These are phyloP conservation scores for Anableps anableps DNA, from an alignment of 2,797 vertebrate genomes.

Conservation along the genomic window DNA sequence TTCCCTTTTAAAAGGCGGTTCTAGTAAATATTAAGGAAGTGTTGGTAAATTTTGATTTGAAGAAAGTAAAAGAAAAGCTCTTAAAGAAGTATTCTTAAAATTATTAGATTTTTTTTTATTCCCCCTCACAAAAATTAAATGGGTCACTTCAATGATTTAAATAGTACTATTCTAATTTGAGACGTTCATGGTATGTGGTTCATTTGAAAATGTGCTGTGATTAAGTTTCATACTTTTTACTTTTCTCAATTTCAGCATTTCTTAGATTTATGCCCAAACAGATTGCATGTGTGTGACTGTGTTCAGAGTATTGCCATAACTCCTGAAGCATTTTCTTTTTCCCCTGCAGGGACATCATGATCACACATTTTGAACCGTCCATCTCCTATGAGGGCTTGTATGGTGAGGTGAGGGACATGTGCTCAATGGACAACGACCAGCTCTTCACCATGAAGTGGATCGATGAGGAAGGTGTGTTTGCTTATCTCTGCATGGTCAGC, in stretches of 20 bases:
- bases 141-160: background rate
- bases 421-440: slow-evolving; percentile 96
- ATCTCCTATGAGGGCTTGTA: slow-evolving; percentile 94
- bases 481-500: background rate
- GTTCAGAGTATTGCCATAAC: background rate
- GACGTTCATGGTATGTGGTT: no score
- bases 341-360: slow-evolving; percentile 95
- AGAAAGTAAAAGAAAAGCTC: background rate
- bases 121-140: background rate
- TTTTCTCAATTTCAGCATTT: background rate
- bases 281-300: background rate
- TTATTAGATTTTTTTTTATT: background rate
- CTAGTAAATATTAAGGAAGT: background rate
- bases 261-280: background rate
- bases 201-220: background rate
- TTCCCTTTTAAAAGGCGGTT: no score
- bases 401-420: slow-evolving; percentile 96
- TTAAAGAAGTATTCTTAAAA: background rate
- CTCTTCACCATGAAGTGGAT: slow-evolving; percentile 99
- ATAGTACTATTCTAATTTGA: background rate
- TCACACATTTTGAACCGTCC: slow-evolving; percentile 97
- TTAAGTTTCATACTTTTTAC: background rate
- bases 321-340: background rate
- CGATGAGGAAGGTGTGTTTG: slow-evolving; percentile 93
- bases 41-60: background rate